Evolutionary conservation across 35 echinoderm and acorn worm species (phyloP), one percentile per base, ranked within the genome.

Genomic region (Holothuria glaberrima): DNA sequence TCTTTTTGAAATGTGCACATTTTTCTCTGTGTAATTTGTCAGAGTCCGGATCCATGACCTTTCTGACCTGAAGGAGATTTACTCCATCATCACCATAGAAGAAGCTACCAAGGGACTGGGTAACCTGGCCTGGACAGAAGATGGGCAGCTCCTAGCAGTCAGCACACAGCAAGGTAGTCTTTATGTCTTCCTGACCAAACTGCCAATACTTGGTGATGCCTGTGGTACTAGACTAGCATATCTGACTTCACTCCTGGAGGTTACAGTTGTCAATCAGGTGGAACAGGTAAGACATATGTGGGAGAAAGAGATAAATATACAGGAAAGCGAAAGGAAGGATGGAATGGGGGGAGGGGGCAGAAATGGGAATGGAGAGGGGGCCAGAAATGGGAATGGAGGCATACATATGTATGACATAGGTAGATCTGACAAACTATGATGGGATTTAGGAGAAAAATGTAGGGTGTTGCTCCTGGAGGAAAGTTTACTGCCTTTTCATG

Each of bases 21-120:
- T 3, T 84, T 61, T 38, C 57, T 22, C 57, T 29, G 21, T 28
- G 52, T 33, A 20, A 31, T 71, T 34, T 62, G 60, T 22, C 88
- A 99, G 97, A 25, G 89, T 99, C 35, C 94, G 94, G 31, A 99
- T 99, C 58, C 97, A 99, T 85, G 97, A 99, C 75, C 91, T 99
- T 14, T 93, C 93, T 10, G 97, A 99, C 57, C 84, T 99, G 91
- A 99, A 99, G 58, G 97, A 99, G 73, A 81, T 99, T 36, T 99
- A 99, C 54, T 91, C 97, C 64, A 95, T 99, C 29, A 91, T 99
- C 64, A 93, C 88, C 32, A 59, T 99, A 67, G 97, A 99, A 5
- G 97, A 95, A 34, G 97, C 94, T 26, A 93, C 91, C 58, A 94
- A 93, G 76, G 97, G 97, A 5, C 58, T 99, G 58, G 94, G 93